Percentiles rank a stretch among this genome's conserved stretches.
Evolutionary conservation across 2,888 invertebrate genomes (phyloP).

Genomic region (Napeogenes inachia): DNA sequence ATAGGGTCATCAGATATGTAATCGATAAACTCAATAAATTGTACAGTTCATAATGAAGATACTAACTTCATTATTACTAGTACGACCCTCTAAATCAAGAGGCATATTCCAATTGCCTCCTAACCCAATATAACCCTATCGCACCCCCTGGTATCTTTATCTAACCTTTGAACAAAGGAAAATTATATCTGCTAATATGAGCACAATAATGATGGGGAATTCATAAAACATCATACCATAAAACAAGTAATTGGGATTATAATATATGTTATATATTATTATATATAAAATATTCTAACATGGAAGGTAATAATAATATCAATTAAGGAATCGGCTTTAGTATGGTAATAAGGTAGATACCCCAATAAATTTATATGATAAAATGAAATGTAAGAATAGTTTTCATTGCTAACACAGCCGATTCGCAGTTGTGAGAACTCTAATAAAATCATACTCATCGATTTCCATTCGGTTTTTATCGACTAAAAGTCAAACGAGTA

Average conservation of each 20-base stretch:
- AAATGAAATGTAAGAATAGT: constrained; percentile 25
- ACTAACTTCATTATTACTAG: constrained; percentile 25
- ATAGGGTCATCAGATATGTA: too few relatives aligned
- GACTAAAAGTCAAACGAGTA: constrained; percentile 30
- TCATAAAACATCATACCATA: background rate
- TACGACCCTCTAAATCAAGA: constrained; percentile 51
- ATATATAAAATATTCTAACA: too few relatives aligned
- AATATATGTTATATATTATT: too few relatives aligned
- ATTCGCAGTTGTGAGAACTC: constrained; percentile 22
- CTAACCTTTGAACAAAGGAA: constrained; percentile 29
- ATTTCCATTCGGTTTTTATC: constrained; percentile 30
- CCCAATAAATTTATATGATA: background rate
- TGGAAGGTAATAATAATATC: too few relatives aligned
- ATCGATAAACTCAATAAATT: background rate
- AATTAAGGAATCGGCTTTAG: too few relatives aligned
- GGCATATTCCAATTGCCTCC: constrained; percentile 48
- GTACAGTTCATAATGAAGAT: constrained; percentile 26
- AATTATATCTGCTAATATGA: constrained; percentile 20
- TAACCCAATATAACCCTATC: constrained; percentile 37
- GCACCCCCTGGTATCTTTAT: constrained; percentile 22
- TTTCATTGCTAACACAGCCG: constrained; percentile 22
- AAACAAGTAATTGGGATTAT: too few relatives aligned
- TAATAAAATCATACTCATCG: constrained; percentile 31
- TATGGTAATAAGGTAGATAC: too few relatives aligned
- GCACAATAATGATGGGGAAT: too few relatives aligned